Evolutionary conservation across 2,797 vertebrate species (phyloP), one percentile per base, ranked within the genome.

Genomic region (Hydrocynus forskahlii): DNA sequence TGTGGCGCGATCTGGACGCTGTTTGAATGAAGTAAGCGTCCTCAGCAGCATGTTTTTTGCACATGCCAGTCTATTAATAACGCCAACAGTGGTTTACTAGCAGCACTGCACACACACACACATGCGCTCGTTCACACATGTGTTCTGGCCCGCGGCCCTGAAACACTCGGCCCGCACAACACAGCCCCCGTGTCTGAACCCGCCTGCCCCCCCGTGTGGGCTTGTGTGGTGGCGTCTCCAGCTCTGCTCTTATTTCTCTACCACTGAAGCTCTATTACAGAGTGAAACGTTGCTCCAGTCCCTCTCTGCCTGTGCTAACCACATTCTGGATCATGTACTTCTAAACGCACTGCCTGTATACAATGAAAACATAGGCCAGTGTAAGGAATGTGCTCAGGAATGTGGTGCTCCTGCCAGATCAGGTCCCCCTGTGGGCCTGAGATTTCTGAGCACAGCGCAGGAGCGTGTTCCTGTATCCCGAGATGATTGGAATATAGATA

Each of bases 381-480:
- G 54, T 25, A 25, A 23, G 19, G 40, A 75, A 69, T 77, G 2
- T 2, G 10, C 10, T 45, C 43, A 45, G 43, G 6, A 45, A 45
- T 45, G 6, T 45, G 10, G 6, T 10, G 10, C 43, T 7, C 6
- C 10, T 45, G 43, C 43, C 43, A 45, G 7, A 52, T 2, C 4
- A 76, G 40, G 50, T 68, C 38, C 57, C 50, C n/a, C 59, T 48
- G 40, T 63, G 55, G 59, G 59, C 23, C n/a, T 74, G 60, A 23
- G 72, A 78, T 81, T 8, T 48, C 40, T 23, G 70, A 68, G 64
- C 64, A 88, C 86, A 45, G 43, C 5, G 43, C 43, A 45, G 43
- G 86, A 89, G 87, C 67, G 50, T 84, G 84, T 89, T 89, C 83
- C 87, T 85, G 80, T 73, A 54, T 25, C 50, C 23, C 7, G 13